Percentiles rank a stretch among this genome's conserved stretches.
These are phyloP conservation scores for Hyles lineata DNA, from an alignment of 2,888 invertebrate species.

Conservation along the genomic window DNA sequence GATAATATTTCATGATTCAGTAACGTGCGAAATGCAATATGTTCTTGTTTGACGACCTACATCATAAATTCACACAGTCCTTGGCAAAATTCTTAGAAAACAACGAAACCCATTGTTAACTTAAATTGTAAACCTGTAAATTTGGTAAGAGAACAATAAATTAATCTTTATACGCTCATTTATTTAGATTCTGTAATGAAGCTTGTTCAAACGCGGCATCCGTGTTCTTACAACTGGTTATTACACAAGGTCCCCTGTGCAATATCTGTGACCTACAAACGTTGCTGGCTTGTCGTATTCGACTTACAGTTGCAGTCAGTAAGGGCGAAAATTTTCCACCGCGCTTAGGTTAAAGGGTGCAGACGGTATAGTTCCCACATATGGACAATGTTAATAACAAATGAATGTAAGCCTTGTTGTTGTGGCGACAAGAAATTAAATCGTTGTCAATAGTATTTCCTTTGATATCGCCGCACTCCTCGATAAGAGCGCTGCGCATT, in stretches of 20 bases:
- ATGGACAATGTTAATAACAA: slow-evolving; percentile 52
- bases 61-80: slow-evolving; percentile 64
- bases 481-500: slow-evolving; percentile 67
- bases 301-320: slow-evolving; percentile 57
- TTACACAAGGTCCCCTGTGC: slow-evolving; percentile 72
- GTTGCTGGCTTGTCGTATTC: slow-evolving; percentile 53
- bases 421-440: slow-evolving; percentile 57
- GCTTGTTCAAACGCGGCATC: slow-evolving; percentile 51
- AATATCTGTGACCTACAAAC: slow-evolving; percentile 75
- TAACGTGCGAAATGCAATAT: slow-evolving; percentile 50
- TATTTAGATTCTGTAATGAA: background rate
- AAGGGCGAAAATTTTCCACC: slow-evolving; percentile 63
- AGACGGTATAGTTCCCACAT: slow-evolving; percentile 58
- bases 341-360: slow-evolving; percentile 69
- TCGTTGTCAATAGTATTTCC: slow-evolving; percentile 54
- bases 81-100: slow-evolving; percentile 62
- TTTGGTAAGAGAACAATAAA: background rate
- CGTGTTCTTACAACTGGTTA: slow-evolving; percentile 60
- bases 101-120: slow-evolving; percentile 48
- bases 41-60: slow-evolving; percentile 65
- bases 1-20: slow-evolving; percentile 58
- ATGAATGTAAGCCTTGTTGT: slow-evolving; percentile 63
- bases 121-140: slow-evolving; percentile 6
- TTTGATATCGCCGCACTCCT: slow-evolving; percentile 71
- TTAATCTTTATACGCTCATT: slow-evolving; percentile 1